A percentile compares a stretch with the other conserved stretches of the same genome.
phyloP scores from a whole-genome alignment of 2,113 vertebrate species.

The Salminus brasiliensis region DNA sequence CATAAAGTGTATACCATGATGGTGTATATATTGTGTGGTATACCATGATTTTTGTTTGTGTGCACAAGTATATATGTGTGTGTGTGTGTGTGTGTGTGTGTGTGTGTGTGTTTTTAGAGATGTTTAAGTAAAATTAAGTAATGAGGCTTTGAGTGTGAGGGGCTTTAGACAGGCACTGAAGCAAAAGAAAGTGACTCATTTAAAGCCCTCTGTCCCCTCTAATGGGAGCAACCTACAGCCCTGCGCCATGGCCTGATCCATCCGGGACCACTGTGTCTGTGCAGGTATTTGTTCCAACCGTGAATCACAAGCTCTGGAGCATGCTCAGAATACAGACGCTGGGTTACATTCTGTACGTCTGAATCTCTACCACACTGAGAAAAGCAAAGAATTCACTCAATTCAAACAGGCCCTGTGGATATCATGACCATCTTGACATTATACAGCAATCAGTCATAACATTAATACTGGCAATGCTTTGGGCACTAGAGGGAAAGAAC shows the following conservation, averaged over 20 bases:
- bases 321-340: slow-evolving; percentile 8
- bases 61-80: background rate
- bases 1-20: too few species aligned
- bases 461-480: too few species aligned
- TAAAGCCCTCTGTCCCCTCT: slow-evolving; percentile 24
- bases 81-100: background rate
- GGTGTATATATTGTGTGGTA: too few species aligned
- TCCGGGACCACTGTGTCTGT: slow-evolving; percentile 15
- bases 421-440: too few species aligned
- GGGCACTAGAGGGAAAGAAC: too few species aligned
- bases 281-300: slow-evolving; percentile 22
- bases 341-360: background rate
- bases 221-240: slow-evolving; percentile 29
- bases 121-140: slow-evolving; percentile 42
- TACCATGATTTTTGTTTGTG: background rate
- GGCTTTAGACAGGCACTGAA: slow-evolving; percentile 40
- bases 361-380: background rate
- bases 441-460: too few species aligned
- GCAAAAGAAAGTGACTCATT: slow-evolving; percentile 22
- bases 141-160: slow-evolving; percentile 45
- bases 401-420: too few species aligned
- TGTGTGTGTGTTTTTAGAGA: background rate
- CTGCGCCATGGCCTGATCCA: slow-evolving; percentile 13
- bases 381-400: too few species aligned
- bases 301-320: background rate